phyloP scores from a whole-genome alignment of 2,797 vertebrate genomes.

The Sebastes itinus region DNA sequence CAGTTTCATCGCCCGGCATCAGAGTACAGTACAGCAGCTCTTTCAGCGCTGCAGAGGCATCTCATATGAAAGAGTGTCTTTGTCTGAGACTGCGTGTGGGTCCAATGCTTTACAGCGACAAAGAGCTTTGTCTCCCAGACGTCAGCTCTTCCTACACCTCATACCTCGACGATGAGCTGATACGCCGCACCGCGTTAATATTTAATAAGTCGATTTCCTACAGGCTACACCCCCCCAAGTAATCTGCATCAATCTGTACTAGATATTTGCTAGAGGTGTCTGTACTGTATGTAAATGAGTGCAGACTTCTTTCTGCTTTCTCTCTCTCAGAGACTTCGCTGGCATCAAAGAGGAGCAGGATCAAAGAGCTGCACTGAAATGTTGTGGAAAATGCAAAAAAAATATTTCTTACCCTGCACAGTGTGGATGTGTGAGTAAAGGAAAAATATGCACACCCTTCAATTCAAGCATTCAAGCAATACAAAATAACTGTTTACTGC shows the following conservation, averaged over 20 bases:
- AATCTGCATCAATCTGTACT: not conserved
- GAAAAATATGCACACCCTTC: not conserved
- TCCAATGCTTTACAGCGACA: constrained; percentile 40
- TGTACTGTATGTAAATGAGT: constrained; percentile 57
- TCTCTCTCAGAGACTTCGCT: constrained; percentile 3
- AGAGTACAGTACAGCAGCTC: not conserved
- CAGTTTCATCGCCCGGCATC: not conserved
- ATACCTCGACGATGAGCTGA: constrained; percentile 43
- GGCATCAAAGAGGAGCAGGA: constrained; percentile 43
- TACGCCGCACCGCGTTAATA: constrained; percentile 43
- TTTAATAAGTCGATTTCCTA: constrained; percentile 41
- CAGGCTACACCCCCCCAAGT: constrained; percentile 22
- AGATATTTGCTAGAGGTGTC: not conserved
- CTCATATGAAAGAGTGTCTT: constrained; percentile 59
- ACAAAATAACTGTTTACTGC: not conserved
- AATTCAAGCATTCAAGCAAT: not conserved
- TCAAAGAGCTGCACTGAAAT: constrained; percentile 49
- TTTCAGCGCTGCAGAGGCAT: constrained; percentile 7
- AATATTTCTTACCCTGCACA: not conserved
- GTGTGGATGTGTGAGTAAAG: not conserved
- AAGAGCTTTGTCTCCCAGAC: constrained; percentile 61
- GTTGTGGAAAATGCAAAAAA: constrained; percentile 10
- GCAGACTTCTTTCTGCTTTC: not conserved
- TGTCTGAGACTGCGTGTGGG: constrained; percentile 62
- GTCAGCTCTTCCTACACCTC: constrained; percentile 46